These are phyloP conservation scores for Araneus ventricosus DNA, from an alignment of 1,140 invertebrate species.

Conservation along the genomic window DNA sequence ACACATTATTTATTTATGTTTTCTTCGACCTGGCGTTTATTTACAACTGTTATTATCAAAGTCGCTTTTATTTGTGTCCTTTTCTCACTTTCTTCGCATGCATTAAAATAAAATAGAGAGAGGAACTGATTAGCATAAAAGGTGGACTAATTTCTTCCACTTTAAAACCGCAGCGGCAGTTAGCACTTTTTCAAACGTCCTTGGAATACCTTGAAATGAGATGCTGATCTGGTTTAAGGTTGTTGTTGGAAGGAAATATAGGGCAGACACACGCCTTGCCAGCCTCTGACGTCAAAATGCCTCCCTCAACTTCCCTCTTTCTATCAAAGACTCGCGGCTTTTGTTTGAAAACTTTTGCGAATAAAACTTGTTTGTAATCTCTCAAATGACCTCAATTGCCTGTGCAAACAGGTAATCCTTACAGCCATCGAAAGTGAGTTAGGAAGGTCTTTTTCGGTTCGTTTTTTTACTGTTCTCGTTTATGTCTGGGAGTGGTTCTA, in stretches of 20 bases:
- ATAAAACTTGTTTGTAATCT: constrained; percentile 51
- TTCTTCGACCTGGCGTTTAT: background rate
- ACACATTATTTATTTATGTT: background rate
- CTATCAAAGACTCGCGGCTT: background rate
- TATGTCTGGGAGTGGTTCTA: background rate
- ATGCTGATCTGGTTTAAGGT: constrained; percentile 45
- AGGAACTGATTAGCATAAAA: background rate
- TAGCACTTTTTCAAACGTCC: constrained; percentile 15
- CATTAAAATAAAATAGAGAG: background rate
- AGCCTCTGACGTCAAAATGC: background rate
- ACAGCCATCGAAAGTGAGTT: constrained; percentile 18
- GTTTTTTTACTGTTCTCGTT: background rate
- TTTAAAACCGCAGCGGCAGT: background rate
- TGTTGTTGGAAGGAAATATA: background rate
- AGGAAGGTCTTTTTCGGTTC: background rate
- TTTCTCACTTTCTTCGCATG: background rate
- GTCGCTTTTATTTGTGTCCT: background rate
- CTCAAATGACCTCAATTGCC: constrained; percentile 15
- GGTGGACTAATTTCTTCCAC: background rate
- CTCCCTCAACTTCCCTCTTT: background rate
- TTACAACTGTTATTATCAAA: background rate
- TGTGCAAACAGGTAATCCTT: background rate
- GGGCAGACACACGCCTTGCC: constrained; percentile 20
- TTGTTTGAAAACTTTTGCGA: constrained; percentile 26
- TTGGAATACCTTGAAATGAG: constrained; percentile 28